A percentile compares a stretch with the other conserved stretches of the same genome.
Conservation (phyloP, 1,140 invertebrate genomes). For the Protaetia brevitarsis region DNA sequence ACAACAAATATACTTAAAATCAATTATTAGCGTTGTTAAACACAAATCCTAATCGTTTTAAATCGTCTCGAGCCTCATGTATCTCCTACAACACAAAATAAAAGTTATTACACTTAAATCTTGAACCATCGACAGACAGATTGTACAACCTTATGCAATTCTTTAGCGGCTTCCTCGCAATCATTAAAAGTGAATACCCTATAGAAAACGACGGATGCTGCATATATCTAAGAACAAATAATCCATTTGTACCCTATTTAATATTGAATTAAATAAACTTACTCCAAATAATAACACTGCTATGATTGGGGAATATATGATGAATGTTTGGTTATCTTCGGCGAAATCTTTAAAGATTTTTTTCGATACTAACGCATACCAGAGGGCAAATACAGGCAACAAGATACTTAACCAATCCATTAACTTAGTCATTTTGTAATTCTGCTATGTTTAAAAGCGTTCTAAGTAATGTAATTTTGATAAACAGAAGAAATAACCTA, state of each 20-base stretch:
- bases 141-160: constrained; percentile 61
- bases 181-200: constrained; percentile 84
- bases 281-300: constrained; percentile 67
- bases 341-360: constrained; percentile 56
- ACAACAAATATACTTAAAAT: constrained; percentile 1
- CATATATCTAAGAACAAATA: constrained; percentile 58
- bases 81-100: constrained; percentile 41
- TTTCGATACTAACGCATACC: constrained; percentile 63
- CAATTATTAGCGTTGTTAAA: not conserved
- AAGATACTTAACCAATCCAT: constrained; percentile 70
- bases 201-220: constrained; percentile 69
- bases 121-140: not conserved
- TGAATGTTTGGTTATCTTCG: constrained; percentile 57
- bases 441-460: not conserved
- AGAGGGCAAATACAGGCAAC: constrained; percentile 62
- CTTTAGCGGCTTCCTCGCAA: constrained; percentile 74
- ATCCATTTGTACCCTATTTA: not conserved
- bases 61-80: constrained; percentile 34
- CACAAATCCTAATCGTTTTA: constrained; percentile 19
- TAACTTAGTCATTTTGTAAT: constrained; percentile 70
- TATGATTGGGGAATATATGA: constrained; percentile 65
- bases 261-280: constrained; percentile 43
- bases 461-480: not conserved
- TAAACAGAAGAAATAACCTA: not conserved
- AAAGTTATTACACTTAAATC: not conserved